phyloP scores from a whole-genome alignment of 2,113 vertebrate genomes.

The Dryoscopus gambensis region DNA sequence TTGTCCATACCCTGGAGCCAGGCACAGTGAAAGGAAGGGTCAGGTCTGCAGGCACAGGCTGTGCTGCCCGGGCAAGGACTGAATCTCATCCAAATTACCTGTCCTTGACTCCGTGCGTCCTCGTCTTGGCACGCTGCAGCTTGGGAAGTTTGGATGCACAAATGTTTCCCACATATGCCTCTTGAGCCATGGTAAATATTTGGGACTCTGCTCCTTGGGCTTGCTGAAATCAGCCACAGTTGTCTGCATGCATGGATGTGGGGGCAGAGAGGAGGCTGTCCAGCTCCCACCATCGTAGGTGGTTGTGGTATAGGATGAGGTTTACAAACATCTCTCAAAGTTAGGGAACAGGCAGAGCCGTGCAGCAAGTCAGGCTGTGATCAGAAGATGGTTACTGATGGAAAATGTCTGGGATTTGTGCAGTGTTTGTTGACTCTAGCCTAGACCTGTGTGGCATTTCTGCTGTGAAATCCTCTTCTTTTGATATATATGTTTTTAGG shows the following conservation, averaged over 20 bases:
- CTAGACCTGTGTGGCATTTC: background rate
- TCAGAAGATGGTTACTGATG: background rate
- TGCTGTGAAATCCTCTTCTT: background rate
- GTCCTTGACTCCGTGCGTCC: background rate
- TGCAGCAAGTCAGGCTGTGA: background rate
- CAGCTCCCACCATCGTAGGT: background rate
- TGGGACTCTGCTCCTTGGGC: background rate
- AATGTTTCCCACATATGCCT: background rate
- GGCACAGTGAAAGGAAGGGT: accelerated
- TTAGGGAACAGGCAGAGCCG: background rate
- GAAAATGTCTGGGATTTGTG: background rate
- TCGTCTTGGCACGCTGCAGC: background rate
- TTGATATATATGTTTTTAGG: background rate
- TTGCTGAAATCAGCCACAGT: accelerated
- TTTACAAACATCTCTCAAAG: background rate
- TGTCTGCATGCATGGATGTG: background rate
- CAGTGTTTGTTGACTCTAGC: background rate
- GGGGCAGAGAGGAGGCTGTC: background rate
- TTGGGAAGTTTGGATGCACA: background rate
- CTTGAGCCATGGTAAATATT: background rate
- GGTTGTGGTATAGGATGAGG: background rate
- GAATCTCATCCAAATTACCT: background rate
- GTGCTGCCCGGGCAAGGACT: background rate
- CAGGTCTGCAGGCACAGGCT: background rate
- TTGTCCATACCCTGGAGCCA: background rate